These are phyloP conservation scores for Nyctibius bracteatus DNA, from an alignment of 2,113 vertebrate genomes.

Conservation along the genomic window DNA sequence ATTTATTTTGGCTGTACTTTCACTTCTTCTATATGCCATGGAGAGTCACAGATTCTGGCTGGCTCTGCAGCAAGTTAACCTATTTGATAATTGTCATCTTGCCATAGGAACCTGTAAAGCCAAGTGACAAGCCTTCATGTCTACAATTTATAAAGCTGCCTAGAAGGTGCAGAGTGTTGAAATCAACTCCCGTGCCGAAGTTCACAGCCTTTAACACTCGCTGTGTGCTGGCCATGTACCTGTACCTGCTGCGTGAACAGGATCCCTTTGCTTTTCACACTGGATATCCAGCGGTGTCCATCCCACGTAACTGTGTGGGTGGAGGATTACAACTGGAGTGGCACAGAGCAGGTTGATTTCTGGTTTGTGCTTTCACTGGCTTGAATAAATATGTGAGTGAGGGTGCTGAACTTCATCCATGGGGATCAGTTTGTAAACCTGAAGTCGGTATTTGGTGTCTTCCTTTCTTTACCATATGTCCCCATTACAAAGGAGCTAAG, in stretches of 20 bases:
- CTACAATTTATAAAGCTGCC: neutral
- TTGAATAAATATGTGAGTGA: neutral
- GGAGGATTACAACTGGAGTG: neutral
- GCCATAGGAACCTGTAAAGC: slow-evolving; percentile 11
- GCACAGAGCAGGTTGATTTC: neutral
- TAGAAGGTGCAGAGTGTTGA: neutral
- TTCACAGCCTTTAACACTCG: neutral
- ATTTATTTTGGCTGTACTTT: slow-evolving; percentile 55
- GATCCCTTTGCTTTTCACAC: neutral
- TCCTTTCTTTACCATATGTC: neutral
- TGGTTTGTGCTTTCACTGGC: neutral
- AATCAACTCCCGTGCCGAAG: neutral
- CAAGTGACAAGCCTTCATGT: neutral
- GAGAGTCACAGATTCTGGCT: slow-evolving; percentile 31
- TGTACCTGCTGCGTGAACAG: neutral
- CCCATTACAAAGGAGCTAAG: neutral
- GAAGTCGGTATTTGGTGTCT: neutral
- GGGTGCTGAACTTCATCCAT: neutral
- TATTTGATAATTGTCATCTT: slow-evolving; percentile 20
- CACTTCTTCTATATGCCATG: slow-evolving; percentile 13
- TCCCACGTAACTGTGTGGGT: rapidly evolving
- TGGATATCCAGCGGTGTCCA: neutral
- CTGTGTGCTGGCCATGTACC: neutral
- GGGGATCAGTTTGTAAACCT: neutral
- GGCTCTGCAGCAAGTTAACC: slow-evolving; percentile 28